Conservation (phyloP, 2,888 invertebrate species). For the Tinea semifulvella region DNA sequence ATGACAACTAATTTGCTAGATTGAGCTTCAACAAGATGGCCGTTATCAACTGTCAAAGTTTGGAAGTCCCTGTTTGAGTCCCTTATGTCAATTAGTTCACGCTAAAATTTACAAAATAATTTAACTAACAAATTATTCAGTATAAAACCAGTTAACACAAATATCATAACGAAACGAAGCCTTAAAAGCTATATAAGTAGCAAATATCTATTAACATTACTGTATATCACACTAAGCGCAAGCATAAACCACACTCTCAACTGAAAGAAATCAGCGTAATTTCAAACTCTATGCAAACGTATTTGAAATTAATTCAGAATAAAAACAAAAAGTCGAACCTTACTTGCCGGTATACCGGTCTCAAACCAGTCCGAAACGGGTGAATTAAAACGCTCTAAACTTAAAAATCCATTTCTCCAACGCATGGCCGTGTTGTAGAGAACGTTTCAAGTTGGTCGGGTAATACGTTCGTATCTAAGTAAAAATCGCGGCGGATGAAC, state of each 20-base stretch:
- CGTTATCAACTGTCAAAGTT: too few relatives aligned
- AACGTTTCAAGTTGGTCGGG: slow-evolving; percentile 43
- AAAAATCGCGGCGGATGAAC: slow-evolving; percentile 42
- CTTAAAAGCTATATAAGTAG: slow-evolving; percentile 14
- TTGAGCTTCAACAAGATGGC: too few relatives aligned
- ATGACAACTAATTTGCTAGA: too few relatives aligned
- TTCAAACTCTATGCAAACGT: background rate
- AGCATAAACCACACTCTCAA: slow-evolving; percentile 7
- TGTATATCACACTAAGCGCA: slow-evolving; percentile 13
- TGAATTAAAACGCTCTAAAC: slow-evolving; percentile 32
- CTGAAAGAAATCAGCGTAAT: background rate
- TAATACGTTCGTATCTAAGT: slow-evolving; percentile 27
- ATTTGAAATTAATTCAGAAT: background rate
- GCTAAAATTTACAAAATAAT: background rate
- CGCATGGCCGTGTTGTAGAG: background rate
- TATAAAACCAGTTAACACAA: too few relatives aligned
- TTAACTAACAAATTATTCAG: background rate
- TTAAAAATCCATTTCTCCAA: slow-evolving; percentile 4
- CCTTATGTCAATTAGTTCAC: too few relatives aligned
- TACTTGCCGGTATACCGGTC: slow-evolving; percentile 17
- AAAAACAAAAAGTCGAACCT: background rate
- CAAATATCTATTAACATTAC: slow-evolving; percentile 14
- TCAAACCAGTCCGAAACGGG: slow-evolving; percentile 35
- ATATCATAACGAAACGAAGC: slow-evolving; percentile 9
- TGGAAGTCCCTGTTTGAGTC: too few relatives aligned